Conservation (phyloP, 2,113 vertebrate species). For the Gymnocephalus cernua region DNA sequence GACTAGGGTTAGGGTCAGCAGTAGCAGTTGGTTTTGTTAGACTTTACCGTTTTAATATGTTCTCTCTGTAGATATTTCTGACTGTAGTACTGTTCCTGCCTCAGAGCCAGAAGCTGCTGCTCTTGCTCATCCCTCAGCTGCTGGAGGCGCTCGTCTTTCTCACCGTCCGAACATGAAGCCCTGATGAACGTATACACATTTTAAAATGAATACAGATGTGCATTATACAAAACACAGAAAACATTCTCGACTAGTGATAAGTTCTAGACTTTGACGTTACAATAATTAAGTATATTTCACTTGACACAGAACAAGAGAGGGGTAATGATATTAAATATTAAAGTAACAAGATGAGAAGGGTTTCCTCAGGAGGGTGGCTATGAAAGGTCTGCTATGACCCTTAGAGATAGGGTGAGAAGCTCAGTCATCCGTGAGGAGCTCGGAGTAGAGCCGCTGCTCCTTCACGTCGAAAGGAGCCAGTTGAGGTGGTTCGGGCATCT, state of each 20-base stretch:
- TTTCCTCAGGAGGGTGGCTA: too few species aligned
- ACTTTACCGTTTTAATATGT: conserved; percentile 83
- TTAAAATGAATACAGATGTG: not conserved
- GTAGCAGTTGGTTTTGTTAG: not conserved
- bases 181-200: conserved; percentile 54
- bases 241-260: too few species aligned
- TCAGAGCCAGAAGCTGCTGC: conserved; percentile 93
- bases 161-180: conserved; percentile 87
- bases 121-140: conserved; percentile 95
- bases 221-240: not conserved
- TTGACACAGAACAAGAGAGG: not conserved
- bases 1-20: not conserved
- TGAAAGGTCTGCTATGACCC: too few species aligned
- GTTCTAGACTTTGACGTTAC: not conserved
- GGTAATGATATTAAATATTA: too few species aligned
- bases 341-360: too few species aligned
- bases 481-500: too few species aligned
- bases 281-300: not conserved
- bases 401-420: too few species aligned
- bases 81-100: conserved; percentile 98
- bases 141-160: conserved; percentile 90
- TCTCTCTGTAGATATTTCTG: conserved; percentile 97
- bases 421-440: too few species aligned
- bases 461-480: too few species aligned
- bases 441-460: too few species aligned